Conservation (phyloP, 1,140 invertebrate genomes). For the Caenorhabditis remanei region DNA sequence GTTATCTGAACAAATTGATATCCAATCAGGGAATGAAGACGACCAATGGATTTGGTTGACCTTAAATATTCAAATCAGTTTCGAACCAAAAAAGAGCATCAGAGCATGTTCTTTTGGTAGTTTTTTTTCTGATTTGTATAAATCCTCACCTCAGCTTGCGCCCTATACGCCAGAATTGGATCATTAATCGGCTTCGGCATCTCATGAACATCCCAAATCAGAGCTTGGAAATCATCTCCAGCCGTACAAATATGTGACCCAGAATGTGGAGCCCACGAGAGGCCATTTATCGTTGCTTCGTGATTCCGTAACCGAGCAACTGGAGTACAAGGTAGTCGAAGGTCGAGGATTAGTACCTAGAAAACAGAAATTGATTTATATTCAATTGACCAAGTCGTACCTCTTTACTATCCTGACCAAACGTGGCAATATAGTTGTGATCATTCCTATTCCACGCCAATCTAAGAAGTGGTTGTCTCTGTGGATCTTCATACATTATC, state of each 20-base stretch:
- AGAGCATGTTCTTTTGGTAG: too few species aligned
- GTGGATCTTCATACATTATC: slow-evolving; percentile 98
- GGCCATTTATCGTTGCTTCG: slow-evolving; percentile 89
- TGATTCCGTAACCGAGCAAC: slow-evolving; percentile 97
- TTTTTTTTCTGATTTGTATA: slow-evolving; percentile 47
- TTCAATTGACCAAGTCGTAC: slow-evolving; percentile 79
- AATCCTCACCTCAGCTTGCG: slow-evolving; percentile 86
- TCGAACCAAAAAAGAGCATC: too few species aligned
- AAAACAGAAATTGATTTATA: slow-evolving; percentile 59
- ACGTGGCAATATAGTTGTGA: slow-evolving; percentile 97
- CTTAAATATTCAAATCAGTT: slow-evolving; percentile 57
- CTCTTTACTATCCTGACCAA: slow-evolving; percentile 98
- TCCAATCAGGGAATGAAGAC: slow-evolving; percentile 99
- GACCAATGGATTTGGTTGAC: slow-evolving; percentile 99
- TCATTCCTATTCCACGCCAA: slow-evolving; percentile 99
- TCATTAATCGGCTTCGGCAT: slow-evolving; percentile 73
- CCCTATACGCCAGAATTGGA: slow-evolving; percentile 97
- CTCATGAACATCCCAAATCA: slow-evolving; percentile 95
- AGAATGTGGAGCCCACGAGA: slow-evolving; percentile 98
- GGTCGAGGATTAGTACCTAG: slow-evolving; percentile 93
- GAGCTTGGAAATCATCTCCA: slow-evolving; percentile 95
- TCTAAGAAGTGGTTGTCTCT: slow-evolving; percentile 93
- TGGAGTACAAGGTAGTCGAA: slow-evolving; percentile 95
- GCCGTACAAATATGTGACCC: slow-evolving; percentile 80
- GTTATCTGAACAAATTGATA: slow-evolving; percentile 98